phyloP scores from a whole-genome alignment of 1,140 invertebrate species.

The Sycobia sp. region DNA sequence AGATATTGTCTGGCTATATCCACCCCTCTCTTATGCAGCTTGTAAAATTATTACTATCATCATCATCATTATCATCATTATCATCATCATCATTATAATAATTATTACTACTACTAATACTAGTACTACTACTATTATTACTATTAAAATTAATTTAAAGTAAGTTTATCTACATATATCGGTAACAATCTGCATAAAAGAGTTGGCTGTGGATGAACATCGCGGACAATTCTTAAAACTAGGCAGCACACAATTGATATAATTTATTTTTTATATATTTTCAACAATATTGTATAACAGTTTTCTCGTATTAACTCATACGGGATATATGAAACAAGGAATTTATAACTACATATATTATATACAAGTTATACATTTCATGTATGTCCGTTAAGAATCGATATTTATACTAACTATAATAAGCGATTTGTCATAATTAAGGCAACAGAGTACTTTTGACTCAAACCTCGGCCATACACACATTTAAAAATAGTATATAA shows the following conservation, averaged over 20 bases:
- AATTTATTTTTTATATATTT: slow-evolving; percentile 34
- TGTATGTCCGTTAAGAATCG: slow-evolving; percentile 33
- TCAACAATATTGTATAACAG: slow-evolving; percentile 37
- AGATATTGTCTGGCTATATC: slow-evolving; percentile 23
- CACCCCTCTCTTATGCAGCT: slow-evolving; percentile 33
- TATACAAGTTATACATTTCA: slow-evolving; percentile 36
- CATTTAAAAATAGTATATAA: slow-evolving; percentile 30
- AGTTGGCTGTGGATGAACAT: slow-evolving; percentile 29
- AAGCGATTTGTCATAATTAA: slow-evolving; percentile 39
- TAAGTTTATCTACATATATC: slow-evolving; percentile 17
- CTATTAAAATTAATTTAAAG: no score
- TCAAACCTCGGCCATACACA: slow-evolving; percentile 36
- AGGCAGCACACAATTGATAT: slow-evolving; percentile 35
- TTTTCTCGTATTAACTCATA: slow-evolving; percentile 34
- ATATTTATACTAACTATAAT: slow-evolving; percentile 32
- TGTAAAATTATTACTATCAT: slow-evolving; percentile 2
- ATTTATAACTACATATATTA: slow-evolving; percentile 38
- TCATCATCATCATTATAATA: no score
- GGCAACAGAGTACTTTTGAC: slow-evolving; percentile 34
- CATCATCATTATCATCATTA: no score
- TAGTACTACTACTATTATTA: no score
- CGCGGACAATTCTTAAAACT: slow-evolving; percentile 32
- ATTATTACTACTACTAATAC: no score
- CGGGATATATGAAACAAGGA: slow-evolving; percentile 37
- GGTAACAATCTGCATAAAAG: slow-evolving; percentile 31